Evolutionary conservation across 2,888 invertebrate species (phyloP).

Genomic region (Atethmia centrago): DNA sequence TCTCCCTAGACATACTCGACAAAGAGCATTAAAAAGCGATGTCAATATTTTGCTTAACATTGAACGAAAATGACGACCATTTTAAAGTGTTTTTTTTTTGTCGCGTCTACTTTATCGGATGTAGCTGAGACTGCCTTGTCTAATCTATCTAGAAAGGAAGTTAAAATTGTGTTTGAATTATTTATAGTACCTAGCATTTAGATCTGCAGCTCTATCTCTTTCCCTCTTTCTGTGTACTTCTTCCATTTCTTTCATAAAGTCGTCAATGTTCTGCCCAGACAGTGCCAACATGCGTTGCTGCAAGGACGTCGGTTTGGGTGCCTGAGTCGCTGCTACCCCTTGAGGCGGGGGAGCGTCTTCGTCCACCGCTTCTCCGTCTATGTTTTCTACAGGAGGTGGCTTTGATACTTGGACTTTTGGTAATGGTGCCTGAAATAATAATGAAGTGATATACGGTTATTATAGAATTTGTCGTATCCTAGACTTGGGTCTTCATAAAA

Average conservation of each 20-base stretch:
- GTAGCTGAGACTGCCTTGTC: too few relatives aligned
- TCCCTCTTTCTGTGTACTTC: conserved; percentile 95
- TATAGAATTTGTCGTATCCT: neutral
- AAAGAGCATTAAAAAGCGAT: too few relatives aligned
- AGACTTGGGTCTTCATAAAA: neutral
- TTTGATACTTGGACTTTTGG: conserved; percentile 46
- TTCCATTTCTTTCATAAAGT: conserved; percentile 98
- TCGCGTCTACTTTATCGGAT: too few relatives aligned
- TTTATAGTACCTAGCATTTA: conserved; percentile 85
- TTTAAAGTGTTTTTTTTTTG: too few relatives aligned
- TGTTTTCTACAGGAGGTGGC: conserved; percentile 54
- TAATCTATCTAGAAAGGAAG: too few relatives aligned
- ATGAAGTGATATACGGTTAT: neutral
- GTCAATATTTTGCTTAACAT: too few relatives aligned
- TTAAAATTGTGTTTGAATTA: too few relatives aligned
- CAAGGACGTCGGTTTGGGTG: conserved; percentile 94
- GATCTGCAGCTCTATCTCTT: conserved; percentile 91
- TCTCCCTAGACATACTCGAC: too few relatives aligned
- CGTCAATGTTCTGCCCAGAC: conserved; percentile 97
- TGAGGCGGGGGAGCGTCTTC: conserved; percentile 77
- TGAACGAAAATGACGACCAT: too few relatives aligned
- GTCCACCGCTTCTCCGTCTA: conserved; percentile 80
- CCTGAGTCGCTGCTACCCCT: conserved; percentile 87
- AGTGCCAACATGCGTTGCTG: conserved; percentile 97
- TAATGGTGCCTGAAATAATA: conserved; percentile 30